phyloP scores from a whole-genome alignment of 2,888 invertebrate genomes.

The Pollenia griseotomentosa region DNA sequence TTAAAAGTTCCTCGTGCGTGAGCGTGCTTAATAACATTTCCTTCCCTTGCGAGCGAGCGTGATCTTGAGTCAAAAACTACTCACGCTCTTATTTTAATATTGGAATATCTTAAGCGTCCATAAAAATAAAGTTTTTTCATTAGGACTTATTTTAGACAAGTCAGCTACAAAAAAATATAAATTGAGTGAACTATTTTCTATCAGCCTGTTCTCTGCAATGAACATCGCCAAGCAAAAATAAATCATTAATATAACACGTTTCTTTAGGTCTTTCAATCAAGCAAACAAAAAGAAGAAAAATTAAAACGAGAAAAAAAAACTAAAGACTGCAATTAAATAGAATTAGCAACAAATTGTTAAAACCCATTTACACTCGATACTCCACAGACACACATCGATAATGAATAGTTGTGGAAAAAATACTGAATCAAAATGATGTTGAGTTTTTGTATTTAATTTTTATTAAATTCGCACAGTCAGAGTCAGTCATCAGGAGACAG shows the following conservation, averaged over 20 bases:
- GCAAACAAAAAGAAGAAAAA: conserved; percentile 21
- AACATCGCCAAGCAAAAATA: neutral
- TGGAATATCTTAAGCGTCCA: too few species aligned
- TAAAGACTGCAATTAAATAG: conserved; percentile 43
- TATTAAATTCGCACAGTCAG: conserved; percentile 5
- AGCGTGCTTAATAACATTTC: too few species aligned
- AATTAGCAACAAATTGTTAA: conserved; percentile 49
- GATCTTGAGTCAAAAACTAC: too few species aligned
- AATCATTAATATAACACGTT: conserved; percentile 26
- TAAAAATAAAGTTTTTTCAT: too few species aligned
- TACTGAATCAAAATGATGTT: conserved; percentile 5
- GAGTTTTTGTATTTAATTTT: neutral
- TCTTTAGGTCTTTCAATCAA: conserved; percentile 22
- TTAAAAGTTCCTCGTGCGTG: too few species aligned
- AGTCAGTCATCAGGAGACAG: conserved; percentile 10
- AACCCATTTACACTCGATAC: conserved; percentile 32
- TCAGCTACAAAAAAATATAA: too few species aligned
- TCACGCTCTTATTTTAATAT: too few species aligned
- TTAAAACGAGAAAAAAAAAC: conserved; percentile 7
- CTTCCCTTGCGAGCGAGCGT: too few species aligned
- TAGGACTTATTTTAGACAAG: too few species aligned
- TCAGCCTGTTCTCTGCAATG: neutral
- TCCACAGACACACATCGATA: neutral
- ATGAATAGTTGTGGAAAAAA: conserved; percentile 14
- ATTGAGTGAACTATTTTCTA: neutral